phyloP scores from a whole-genome alignment of 2,888 invertebrate species.

The Hyppa rectilinea region DNA sequence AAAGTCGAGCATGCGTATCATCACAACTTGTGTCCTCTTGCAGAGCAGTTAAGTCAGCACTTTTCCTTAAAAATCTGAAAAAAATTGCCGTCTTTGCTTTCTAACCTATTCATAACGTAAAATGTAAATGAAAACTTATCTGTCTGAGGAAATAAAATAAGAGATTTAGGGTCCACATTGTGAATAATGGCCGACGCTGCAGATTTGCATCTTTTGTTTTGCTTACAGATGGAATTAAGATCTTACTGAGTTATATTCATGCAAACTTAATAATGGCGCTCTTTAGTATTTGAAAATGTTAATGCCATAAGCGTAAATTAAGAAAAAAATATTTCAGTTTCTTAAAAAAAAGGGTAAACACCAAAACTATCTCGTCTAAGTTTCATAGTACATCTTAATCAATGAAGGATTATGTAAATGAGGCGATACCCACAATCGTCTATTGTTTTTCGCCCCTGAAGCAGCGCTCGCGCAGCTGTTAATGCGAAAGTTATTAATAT shows the following conservation, averaged over 20 bases:
- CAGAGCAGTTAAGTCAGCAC: not conserved
- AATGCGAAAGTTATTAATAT: conserved; percentile 70
- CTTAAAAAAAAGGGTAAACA: not conserved
- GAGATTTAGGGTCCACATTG: conserved; percentile 20
- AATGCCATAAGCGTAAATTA: not conserved
- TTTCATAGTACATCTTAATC: conserved; percentile 12
- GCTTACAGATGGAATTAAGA: conserved; percentile 17
- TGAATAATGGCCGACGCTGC: conserved; percentile 34
- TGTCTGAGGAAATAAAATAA: conserved; percentile 36
- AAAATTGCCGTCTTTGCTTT: not conserved
- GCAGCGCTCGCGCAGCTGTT: conserved; percentile 57
- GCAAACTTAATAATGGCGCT: not conserved
- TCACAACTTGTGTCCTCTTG: not conserved
- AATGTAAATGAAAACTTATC: conserved; percentile 50
- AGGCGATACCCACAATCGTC: conserved; percentile 61
- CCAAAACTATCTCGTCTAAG: not conserved
- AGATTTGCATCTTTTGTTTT: conserved; percentile 38
- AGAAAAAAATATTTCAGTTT: not conserved
- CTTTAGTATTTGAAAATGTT: not conserved
- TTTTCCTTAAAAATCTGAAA: not conserved
- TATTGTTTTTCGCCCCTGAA: conserved; percentile 70
- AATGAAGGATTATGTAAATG: conserved; percentile 46
- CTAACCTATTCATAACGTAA: conserved; percentile 2
- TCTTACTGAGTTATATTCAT: conserved; percentile 24
- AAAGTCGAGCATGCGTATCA: not conserved